Conservation (phyloP, 1,140 invertebrate genomes). For the Drosophila navojoa region DNA sequence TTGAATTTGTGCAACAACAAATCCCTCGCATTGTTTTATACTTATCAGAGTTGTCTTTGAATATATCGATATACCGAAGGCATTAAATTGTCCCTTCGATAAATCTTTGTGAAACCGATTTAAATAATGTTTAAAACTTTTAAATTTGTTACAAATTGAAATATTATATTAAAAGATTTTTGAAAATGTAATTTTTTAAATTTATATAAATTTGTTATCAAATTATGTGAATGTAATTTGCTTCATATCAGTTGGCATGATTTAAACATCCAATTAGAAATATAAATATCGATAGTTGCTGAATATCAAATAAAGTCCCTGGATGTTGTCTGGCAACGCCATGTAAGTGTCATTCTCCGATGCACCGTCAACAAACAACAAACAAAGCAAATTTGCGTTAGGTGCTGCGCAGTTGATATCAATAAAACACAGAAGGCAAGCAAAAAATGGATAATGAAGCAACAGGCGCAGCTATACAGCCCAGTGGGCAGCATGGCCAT, state of each 20-base stretch:
- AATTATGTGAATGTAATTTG: too few species aligned
- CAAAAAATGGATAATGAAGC: conserved; percentile 38
- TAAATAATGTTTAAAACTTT: too few species aligned
- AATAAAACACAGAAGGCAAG: background rate
- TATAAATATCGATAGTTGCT: background rate
- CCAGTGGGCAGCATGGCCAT: conserved; percentile 29
- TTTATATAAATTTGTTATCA: too few species aligned
- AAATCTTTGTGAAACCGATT: too few species aligned
- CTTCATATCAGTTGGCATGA: too few species aligned
- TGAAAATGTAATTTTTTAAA: too few species aligned
- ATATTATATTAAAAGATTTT: too few species aligned
- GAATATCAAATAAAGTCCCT: background rate
- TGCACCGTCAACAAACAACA: conserved; percentile 43
- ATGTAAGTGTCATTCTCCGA: conserved; percentile 5
- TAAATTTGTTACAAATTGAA: too few species aligned
- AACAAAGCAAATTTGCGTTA: conserved; percentile 51
- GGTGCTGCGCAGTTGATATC: conserved; percentile 27
- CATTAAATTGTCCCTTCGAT: too few species aligned
- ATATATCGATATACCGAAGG: background rate
- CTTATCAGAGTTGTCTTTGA: background rate
- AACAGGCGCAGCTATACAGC: conserved; percentile 38
- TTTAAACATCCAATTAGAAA: background rate
- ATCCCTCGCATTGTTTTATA: conserved; percentile 12
- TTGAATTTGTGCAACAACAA: conserved; percentile 43
- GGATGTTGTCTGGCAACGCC: conserved; percentile 15